These are phyloP conservation scores for Brachionus koreanus DNA, from an alignment of 1,140 invertebrate species.

Conservation along the genomic window DNA sequence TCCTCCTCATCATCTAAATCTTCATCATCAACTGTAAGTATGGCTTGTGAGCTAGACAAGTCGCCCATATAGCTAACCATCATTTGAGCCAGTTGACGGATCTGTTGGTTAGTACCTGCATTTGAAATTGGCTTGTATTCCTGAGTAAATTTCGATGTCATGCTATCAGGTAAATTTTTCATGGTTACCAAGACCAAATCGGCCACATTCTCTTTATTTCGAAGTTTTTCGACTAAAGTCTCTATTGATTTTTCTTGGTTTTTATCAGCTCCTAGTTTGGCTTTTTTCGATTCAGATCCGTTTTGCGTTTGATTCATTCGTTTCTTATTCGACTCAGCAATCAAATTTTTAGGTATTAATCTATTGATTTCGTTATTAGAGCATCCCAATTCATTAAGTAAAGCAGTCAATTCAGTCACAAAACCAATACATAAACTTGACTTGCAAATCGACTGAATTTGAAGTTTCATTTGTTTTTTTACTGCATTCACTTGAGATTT, in stretches of 20 bases:
- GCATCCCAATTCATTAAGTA: slow-evolving; percentile 83
- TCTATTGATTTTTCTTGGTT: slow-evolving; percentile 51
- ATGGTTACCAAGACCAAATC: slow-evolving; percentile 64
- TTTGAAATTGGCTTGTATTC: slow-evolving; percentile 89
- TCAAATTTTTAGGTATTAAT: not conserved
- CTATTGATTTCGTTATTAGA: slow-evolving; percentile 72
- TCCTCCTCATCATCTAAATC: slow-evolving; percentile 40
- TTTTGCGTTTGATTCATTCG: not conserved
- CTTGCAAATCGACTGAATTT: slow-evolving; percentile 78
- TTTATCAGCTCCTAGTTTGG: not conserved
- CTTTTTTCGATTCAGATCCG: not conserved
- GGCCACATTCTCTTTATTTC: slow-evolving; percentile 59
- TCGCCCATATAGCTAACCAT: slow-evolving; percentile 74
- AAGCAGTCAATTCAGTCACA: slow-evolving; percentile 73
- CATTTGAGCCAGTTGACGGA: slow-evolving; percentile 70
- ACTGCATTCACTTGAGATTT: slow-evolving; percentile 89
- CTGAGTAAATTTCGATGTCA: slow-evolving; percentile 76
- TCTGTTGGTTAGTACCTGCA: slow-evolving; percentile 71
- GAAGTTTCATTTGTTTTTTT: slow-evolving; percentile 83
- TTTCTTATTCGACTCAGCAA: not conserved
- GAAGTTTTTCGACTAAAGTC: slow-evolving; percentile 60
- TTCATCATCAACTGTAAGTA: slow-evolving; percentile 49
- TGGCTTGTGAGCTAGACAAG: slow-evolving; percentile 66
- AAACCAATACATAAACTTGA: slow-evolving; percentile 75
- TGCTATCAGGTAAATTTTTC: slow-evolving; percentile 70